Evolutionary conservation across 2,797 vertebrate genomes (phyloP).

Genomic region (Mormyrus proboscirostris): DNA sequence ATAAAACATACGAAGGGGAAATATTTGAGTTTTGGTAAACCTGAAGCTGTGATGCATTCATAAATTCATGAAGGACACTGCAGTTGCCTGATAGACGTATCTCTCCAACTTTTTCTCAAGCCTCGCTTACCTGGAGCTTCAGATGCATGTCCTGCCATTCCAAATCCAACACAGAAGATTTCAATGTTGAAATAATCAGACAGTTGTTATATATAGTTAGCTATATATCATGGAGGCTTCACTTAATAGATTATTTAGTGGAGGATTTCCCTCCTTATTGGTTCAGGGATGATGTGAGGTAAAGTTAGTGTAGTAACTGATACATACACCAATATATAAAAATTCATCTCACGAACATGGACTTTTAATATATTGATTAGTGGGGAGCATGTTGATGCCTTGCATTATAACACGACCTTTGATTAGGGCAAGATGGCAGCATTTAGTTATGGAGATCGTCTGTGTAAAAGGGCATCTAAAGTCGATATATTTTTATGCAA

Average conservation of each 20-base stretch:
- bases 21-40: slow-evolving; percentile 67
- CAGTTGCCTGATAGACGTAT: slow-evolving; percentile 15
- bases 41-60: slow-evolving; percentile 70
- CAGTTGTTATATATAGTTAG: background rate
- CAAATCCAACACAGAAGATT: background rate
- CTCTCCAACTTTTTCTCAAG: background rate
- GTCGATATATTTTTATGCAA: background rate
- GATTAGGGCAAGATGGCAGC: background rate
- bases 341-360: background rate
- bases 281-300: background rate
- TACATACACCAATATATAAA: background rate
- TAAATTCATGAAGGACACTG: slow-evolving; percentile 14
- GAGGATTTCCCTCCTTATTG: background rate
- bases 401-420: background rate
- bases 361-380: background rate
- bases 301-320: background rate
- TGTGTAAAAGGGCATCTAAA: background rate
- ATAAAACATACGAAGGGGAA: slow-evolving; percentile 67
- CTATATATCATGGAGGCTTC: background rate
- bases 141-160: background rate
- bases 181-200: background rate
- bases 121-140: background rate
- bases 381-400: background rate
- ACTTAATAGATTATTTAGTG: background rate
- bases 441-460: background rate